Conservation (phyloP, 2,797 vertebrate species). For the Gobio occitaniae region DNA sequence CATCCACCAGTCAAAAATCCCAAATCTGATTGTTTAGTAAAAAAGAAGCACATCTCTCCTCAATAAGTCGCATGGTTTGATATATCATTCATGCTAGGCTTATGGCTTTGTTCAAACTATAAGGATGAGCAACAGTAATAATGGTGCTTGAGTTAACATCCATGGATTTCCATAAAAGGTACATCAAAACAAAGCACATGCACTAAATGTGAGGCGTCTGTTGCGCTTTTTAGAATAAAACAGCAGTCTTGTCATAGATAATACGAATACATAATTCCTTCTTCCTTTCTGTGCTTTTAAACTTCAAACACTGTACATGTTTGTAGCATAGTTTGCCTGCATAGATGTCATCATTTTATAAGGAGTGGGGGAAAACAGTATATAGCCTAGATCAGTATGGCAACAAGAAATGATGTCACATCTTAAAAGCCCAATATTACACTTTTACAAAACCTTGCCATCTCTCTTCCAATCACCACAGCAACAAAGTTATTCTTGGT, state of each 20-base stretch:
- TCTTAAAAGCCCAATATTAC: constrained; percentile 13
- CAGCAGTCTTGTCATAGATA: background rate
- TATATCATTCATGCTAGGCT: background rate
- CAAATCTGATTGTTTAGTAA: background rate
- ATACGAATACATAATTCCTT: background rate
- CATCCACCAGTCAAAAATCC: background rate
- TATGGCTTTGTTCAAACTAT: background rate
- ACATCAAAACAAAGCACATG: background rate
- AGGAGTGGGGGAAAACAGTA: background rate
- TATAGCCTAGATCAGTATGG: constrained; percentile 6
- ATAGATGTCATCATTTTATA: background rate
- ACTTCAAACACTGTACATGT: background rate
- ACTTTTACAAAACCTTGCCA: constrained; percentile 7
- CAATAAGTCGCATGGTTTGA: background rate
- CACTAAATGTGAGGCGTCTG: background rate
- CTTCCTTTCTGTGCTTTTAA: background rate
- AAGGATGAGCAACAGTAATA: background rate
- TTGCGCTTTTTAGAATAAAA: background rate
- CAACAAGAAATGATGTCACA: constrained; percentile 11
- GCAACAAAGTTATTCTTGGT: constrained; percentile 54
- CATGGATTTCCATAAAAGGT: background rate
- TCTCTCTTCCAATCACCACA: constrained; percentile 36
- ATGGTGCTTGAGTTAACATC: background rate
- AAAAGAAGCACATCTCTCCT: background rate
- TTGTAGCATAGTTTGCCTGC: background rate